phyloP scores from a whole-genome alignment of 2,113 vertebrate species.

The Vireo altiloquus region DNA sequence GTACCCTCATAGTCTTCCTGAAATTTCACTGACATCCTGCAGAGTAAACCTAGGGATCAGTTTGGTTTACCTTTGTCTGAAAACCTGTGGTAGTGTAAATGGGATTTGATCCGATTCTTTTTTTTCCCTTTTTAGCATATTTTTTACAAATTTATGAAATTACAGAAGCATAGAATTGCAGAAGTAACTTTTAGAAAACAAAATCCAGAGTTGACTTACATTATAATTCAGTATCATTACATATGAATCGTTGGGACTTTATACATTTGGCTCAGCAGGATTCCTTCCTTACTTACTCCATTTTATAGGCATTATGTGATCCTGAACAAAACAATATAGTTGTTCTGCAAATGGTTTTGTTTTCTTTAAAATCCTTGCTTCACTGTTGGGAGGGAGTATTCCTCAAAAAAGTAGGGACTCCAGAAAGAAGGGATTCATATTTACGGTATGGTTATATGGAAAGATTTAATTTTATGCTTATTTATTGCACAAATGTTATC shows the following conservation, averaged over 20 bases:
- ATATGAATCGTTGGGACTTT: not conserved
- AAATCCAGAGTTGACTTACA: not conserved
- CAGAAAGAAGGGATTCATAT: not conserved
- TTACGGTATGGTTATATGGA: not conserved
- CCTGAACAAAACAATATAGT: not conserved
- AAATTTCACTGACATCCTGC: not conserved
- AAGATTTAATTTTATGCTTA: not conserved
- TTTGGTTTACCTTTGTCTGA: not conserved
- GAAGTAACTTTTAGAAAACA: not conserved
- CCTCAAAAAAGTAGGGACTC: not conserved
- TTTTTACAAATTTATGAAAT: not conserved
- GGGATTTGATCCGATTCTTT: not conserved
- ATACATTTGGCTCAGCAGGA: not conserved
- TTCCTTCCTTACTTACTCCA: not conserved
- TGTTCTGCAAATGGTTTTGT: not conserved
- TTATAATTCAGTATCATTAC: not conserved
- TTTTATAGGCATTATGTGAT: not conserved
- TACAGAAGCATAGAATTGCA: not conserved
- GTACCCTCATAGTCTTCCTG: not conserved
- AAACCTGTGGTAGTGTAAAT: not conserved
- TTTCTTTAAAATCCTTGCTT: not conserved
- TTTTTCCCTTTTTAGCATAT: rapidly evolving
- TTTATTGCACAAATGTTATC: not conserved
- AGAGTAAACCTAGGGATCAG: not conserved
- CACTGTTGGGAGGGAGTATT: not conserved